Evolutionary conservation across 2,797 vertebrate genomes (phyloP).

Genomic region (Clarias platycephalus): DNA sequence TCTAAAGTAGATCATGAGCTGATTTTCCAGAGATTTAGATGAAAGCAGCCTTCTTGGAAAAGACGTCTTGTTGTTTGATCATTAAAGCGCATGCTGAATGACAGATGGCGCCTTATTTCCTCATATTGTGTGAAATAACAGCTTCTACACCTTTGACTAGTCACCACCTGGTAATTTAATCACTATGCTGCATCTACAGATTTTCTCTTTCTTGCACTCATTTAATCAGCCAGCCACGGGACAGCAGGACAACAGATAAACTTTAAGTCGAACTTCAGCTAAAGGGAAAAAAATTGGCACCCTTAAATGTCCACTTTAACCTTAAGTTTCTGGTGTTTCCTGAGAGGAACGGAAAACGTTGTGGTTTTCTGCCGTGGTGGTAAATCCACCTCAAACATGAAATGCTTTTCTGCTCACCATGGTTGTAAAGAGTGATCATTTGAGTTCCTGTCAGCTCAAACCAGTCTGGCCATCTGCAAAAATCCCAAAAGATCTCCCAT

Average conservation of each 20-base stretch:
- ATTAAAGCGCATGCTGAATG: slow-evolving; percentile 2
- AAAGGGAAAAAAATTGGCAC: not conserved
- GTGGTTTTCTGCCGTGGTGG: too few relatives aligned
- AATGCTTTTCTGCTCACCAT: not conserved
- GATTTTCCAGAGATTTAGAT: slow-evolving; percentile 3
- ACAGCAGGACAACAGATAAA: not conserved
- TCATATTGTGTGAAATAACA: not conserved
- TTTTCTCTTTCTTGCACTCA: not conserved
- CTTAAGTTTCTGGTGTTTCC: not conserved
- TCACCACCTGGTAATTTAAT: not conserved
- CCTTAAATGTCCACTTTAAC: not conserved
- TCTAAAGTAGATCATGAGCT: not conserved
- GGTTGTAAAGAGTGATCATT: not conserved
- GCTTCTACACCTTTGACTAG: not conserved
- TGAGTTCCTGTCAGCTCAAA: not conserved
- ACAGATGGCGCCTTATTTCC: not conserved
- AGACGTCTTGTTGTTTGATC: not conserved
- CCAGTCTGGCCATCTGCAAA: not conserved
- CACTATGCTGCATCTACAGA: not conserved
- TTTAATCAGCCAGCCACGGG: not conserved
- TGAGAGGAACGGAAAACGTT: not conserved
- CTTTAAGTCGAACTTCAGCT: not conserved
- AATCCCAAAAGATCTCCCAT: not conserved
- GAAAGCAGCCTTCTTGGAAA: not conserved
- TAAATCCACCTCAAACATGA: not conserved